Conservation (phyloP, 2,797 vertebrate species). For the Poliocrania exsul region DNA sequence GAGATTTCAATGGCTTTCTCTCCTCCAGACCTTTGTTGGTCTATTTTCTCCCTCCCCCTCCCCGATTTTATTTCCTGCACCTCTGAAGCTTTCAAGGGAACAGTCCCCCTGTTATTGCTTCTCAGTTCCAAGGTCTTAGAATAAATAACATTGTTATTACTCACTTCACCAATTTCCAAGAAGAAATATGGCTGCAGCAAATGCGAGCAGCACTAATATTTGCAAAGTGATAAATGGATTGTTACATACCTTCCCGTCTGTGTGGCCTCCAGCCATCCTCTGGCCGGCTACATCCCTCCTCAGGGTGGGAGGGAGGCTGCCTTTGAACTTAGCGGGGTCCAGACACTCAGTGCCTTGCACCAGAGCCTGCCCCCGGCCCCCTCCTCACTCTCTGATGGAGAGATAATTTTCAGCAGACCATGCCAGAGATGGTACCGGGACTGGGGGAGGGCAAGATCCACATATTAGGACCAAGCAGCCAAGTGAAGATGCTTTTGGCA, state of each 20-base stretch:
- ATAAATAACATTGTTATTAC: conserved; percentile 73
- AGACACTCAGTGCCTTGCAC: neutral
- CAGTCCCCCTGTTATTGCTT: conserved; percentile 50
- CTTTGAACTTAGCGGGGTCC: conserved; percentile 31
- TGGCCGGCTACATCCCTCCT: neutral
- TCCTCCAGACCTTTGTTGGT: conserved; percentile 47
- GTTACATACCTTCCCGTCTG: conserved; percentile 46
- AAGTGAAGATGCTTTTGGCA: neutral
- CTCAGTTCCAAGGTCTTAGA: conserved; percentile 68
- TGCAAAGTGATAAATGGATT: conserved; percentile 67
- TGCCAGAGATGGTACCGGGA: fast-evolving
- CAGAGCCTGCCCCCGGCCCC: neutral
- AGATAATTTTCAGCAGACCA: neutral
- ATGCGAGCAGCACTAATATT: conserved; percentile 61
- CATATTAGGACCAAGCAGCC: neutral
- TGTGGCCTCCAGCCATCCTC: conserved; percentile 56
- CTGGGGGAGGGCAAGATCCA: neutral
- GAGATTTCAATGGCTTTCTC: conserved; percentile 42
- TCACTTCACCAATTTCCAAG: conserved; percentile 64
- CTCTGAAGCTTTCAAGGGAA: conserved; percentile 60
- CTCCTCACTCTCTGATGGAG: neutral
- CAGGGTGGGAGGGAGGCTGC: neutral
- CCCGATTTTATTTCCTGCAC: conserved; percentile 29
- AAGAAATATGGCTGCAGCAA: conserved; percentile 67
- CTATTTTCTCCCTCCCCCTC: neutral